phyloP scores from a whole-genome alignment of 2,888 invertebrate genomes.

The Galerucella calmariensis region DNA sequence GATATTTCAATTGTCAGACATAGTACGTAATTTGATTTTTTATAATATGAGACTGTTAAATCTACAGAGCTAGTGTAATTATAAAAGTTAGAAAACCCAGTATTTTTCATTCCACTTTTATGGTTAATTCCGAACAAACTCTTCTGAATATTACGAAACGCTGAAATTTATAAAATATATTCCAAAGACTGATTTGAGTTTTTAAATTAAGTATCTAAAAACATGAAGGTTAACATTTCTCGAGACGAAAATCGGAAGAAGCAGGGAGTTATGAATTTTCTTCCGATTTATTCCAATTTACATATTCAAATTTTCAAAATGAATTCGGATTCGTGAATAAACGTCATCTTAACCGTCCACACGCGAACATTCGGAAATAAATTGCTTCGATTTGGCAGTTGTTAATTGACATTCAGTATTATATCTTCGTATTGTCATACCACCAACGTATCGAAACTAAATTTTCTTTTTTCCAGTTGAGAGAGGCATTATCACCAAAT shows the following conservation, averaged over 20 bases:
- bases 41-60: no score
- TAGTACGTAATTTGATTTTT: no score
- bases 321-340: neutral
- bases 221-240: slow-evolving; percentile 1
- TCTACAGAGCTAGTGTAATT: neutral
- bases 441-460: no score
- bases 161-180: neutral
- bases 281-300: neutral
- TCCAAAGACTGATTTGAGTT: neutral
- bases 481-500: neutral
- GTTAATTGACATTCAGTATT: no score
- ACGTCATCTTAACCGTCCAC: neutral
- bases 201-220: slow-evolving; percentile 1
- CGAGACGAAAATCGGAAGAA: neutral
- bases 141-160: neutral
- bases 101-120: neutral
- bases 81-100: neutral
- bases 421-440: neutral
- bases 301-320: slow-evolving; percentile 2
- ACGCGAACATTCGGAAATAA: neutral
- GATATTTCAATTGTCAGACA: no score
- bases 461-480: neutral
- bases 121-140: neutral
- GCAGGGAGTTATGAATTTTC: neutral
- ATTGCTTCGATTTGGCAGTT: neutral